phyloP scores from a whole-genome alignment of 1,140 invertebrate genomes.

The Eumeta japonica region DNA sequence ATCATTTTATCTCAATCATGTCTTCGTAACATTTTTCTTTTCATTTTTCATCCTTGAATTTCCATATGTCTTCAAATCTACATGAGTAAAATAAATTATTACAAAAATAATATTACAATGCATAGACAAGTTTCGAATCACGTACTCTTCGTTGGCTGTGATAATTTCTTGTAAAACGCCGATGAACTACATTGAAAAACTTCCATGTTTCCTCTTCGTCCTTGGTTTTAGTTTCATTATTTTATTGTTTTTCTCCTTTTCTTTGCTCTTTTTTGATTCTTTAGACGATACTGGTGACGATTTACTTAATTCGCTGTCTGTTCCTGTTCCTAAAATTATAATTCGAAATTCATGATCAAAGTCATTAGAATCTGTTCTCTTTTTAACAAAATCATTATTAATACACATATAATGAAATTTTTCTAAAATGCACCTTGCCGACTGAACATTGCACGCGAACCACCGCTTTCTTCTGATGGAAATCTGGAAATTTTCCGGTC shows the following conservation, averaged over 20 bases:
- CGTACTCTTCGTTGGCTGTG: slow-evolving; percentile 62
- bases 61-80: slow-evolving; percentile 77
- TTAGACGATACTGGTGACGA: slow-evolving; percentile 74
- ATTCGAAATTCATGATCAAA: background rate
- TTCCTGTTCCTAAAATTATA: slow-evolving; percentile 53
- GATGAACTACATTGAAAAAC: slow-evolving; percentile 60
- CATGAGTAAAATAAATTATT: slow-evolving; percentile 63
- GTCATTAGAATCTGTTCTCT: background rate
- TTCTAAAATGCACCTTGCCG: slow-evolving; percentile 60
- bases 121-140: slow-evolving; percentile 66
- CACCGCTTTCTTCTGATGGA: slow-evolving; percentile 86
- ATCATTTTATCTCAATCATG: slow-evolving; percentile 80
- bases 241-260: slow-evolving; percentile 60
- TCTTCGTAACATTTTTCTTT: slow-evolving; percentile 69
- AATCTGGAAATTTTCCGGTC: slow-evolving; percentile 89
- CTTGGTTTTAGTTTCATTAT: slow-evolving; percentile 57
- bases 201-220: slow-evolving; percentile 60
- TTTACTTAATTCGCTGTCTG: slow-evolving; percentile 74
- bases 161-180: slow-evolving; percentile 60
- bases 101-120: slow-evolving; percentile 53
- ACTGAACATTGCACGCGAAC: slow-evolving; percentile 80
- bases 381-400: slow-evolving; percentile 36
- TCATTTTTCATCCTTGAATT: slow-evolving; percentile 74
- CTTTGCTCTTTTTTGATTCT: slow-evolving; percentile 73
- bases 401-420: too few species aligned